phyloP scores from a whole-genome alignment of 2,113 vertebrate genomes.

The Dicrurus megarhynchus region DNA sequence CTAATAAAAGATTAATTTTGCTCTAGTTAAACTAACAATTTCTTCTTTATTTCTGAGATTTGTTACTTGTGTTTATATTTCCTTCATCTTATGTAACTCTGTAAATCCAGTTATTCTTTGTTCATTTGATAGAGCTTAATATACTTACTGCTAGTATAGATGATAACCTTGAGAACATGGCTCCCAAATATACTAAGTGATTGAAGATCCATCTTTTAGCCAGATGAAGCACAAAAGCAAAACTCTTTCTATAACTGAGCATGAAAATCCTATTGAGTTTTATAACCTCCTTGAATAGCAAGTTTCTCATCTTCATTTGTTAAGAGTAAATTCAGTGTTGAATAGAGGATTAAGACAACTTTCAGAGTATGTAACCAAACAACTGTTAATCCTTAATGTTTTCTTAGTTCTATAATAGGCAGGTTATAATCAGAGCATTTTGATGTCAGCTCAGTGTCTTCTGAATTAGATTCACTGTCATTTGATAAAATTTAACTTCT shows the following conservation, averaged over 20 bases:
- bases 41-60: neutral
- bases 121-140: neutral
- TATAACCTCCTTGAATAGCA: neutral
- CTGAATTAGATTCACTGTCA: conserved; percentile 46
- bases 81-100: neutral
- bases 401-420: neutral
- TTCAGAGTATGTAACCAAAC: neutral
- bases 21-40: neutral
- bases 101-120: neutral
- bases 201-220: neutral
- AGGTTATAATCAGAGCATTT: conserved; percentile 37
- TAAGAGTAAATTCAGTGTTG: neutral
- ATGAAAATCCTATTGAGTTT: neutral
- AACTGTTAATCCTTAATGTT: neutral
- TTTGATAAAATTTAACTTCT: neutral
- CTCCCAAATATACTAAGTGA: neutral
- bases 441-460: conserved; percentile 36
- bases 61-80: neutral
- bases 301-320: neutral
- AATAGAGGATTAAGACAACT: conserved; percentile 32
- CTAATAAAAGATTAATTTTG: neutral
- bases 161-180: neutral
- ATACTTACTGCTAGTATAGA: neutral
- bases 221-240: neutral
- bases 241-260: neutral